Evolutionary conservation across 2,113 vertebrate genomes (phyloP), one percentile per base, ranked within the genome.

Genomic region (Solenodon paradoxus): DNA sequence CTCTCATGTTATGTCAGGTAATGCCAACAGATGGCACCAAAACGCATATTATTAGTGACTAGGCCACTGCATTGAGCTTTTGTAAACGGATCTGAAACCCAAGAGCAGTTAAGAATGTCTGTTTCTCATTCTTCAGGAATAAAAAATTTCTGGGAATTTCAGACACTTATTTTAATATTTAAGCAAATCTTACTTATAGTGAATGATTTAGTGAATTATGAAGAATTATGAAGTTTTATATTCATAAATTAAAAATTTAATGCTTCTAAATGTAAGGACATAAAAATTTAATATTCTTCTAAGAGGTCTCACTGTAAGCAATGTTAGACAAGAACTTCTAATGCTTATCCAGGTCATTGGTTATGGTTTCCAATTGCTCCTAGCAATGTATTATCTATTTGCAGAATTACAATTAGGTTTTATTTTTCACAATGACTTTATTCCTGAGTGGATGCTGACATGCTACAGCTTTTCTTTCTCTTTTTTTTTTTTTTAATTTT

Each of bases 1-100:
- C 59, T 57, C 17, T 28, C 22, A 15, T 42, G 85, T 49, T 22
- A 74, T 94, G 15, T 51, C 57, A 35, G 16, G n/a, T 78, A 2
- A 0, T 11, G 28, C 89, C 96, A 90, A 94, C 35, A 95, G 96
- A 83, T 85, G 96, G 64, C 87, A 55, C 35, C 75, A 94, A 63
- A 91, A n/a, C 16, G 74, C 64, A 45, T 47, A 6, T 42, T 57
- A 79, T 89, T 20, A 15, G 30, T 1, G 2, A 10, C 32, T 9
- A 30, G 9, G 3, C 15, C 61, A 5, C 6, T 2, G 38, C 24
- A 3, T 7, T 10, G 45, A 2, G 7, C 24, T n/a, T 40, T 64
- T 16, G 32, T 1, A 49, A 13, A 17, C 1, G 1, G 26, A 8
- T 10, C 49, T 77, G 20, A 82, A 78, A 28, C n/a, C 40, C 28